These are phyloP conservation scores for Eulemur coronatus DNA, from an alignment of 2,797 vertebrate genomes.

Conservation along the genomic window DNA sequence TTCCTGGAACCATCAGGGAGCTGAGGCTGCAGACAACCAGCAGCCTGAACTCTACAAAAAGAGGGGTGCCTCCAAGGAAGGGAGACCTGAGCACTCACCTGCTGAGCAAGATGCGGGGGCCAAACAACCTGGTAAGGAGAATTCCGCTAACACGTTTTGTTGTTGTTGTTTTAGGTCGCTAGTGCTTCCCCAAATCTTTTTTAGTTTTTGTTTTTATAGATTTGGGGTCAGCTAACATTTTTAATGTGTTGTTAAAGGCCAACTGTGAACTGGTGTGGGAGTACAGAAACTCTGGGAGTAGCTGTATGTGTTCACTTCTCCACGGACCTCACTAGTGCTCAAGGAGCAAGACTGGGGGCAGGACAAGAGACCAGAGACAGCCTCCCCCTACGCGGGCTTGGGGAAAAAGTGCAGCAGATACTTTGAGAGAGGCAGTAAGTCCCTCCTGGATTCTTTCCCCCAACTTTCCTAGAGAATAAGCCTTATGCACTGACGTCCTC, in stretches of 20 bases:
- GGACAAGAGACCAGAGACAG: neutral
- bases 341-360: neutral
- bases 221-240: neutral
- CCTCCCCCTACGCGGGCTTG: too few species aligned
- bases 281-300: neutral
- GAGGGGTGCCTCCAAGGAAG: neutral
- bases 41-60: neutral
- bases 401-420: neutral
- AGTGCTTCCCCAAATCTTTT: neutral
- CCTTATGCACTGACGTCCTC: neutral
- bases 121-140: neutral
- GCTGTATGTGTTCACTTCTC: neutral
- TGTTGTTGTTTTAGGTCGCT: neutral
- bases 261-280: neutral
- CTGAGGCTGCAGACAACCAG: neutral
- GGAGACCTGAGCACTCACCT: accelerated
- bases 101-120: neutral
- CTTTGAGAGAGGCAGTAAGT: neutral
- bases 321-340: neutral
- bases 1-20: neutral
- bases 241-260: neutral
- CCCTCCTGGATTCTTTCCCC: neutral
- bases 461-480: neutral
- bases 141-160: neutral
- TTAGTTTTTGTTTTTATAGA: neutral